Evolutionary conservation across 23 tunicate genomes (phyloP).

Genomic region (Ciona savignyi): DNA sequence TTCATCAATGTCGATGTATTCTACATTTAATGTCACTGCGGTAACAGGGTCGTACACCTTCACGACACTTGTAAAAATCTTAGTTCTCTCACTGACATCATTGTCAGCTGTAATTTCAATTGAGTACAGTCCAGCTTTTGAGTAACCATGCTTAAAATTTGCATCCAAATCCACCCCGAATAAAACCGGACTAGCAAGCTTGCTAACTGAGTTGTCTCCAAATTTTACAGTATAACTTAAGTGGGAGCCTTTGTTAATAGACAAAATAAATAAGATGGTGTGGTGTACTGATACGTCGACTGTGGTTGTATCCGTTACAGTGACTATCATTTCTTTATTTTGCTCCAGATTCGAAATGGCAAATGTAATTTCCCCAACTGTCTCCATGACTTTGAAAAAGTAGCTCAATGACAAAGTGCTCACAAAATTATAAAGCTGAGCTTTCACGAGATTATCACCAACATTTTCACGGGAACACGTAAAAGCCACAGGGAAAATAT

Average conservation of each 20-base stretch:
- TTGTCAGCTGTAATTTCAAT: conserved; percentile 25
- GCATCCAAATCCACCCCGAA: conserved; percentile 22
- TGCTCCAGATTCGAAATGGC: background rate
- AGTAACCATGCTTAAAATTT: conserved; percentile 25
- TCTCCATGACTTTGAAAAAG: conserved; percentile 35
- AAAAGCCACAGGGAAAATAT: conserved; percentile 41
- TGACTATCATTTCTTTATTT: conserved; percentile 9
- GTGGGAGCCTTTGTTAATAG: conserved; percentile 26
- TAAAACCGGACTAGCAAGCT: conserved; percentile 11
- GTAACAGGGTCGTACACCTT: conserved; percentile 32
- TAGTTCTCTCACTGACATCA: conserved; percentile 9
- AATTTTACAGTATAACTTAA: conserved; percentile 10
- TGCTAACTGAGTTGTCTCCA: conserved; percentile 32
- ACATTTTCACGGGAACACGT: conserved; percentile 11
- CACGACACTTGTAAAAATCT: conserved; percentile 1
- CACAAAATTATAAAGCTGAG: conserved; percentile 39
- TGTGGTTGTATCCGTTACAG: background rate
- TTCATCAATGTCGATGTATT: conserved; percentile 19
- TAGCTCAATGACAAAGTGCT: conserved; percentile 18
- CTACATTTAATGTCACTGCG: background rate
- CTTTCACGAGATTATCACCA: conserved; percentile 32
- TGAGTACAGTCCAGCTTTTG: conserved; percentile 32
- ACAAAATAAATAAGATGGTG: background rate
- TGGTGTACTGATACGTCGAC: conserved; percentile 5
- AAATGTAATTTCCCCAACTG: background rate